A percentile compares a stretch with the other conserved stretches of the same genome.
phyloP scores from a whole-genome alignment of 2,888 invertebrate species.

The Heteromyza rotundicornis region DNA sequence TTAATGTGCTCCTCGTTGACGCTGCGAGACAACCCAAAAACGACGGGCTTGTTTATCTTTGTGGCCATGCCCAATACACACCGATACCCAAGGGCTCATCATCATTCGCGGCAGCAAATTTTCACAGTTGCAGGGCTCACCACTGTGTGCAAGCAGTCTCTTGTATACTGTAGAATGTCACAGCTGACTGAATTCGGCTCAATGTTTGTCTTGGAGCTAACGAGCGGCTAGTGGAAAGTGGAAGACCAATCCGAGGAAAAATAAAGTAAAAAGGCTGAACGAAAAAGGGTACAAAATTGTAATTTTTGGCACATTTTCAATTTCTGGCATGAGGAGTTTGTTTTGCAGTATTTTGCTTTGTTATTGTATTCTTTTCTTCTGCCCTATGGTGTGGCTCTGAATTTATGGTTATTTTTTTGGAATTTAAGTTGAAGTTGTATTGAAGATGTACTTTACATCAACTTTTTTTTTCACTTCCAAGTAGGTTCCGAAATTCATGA shows the following conservation, averaged over 20 bases:
- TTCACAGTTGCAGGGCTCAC: no score
- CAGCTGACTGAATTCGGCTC: not conserved
- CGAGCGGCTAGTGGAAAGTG: not conserved
- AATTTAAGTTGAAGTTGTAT: no score
- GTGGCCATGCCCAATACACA: not conserved
- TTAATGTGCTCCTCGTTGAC: not conserved
- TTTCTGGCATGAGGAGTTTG: no score
- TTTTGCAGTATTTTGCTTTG: no score
- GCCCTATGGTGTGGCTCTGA: no score
- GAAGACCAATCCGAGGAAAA: not conserved
- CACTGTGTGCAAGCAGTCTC: no score
- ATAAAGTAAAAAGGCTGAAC: not conserved
- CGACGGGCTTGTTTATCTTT: not conserved
- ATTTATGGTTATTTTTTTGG: no score
- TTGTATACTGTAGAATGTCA: not conserved
- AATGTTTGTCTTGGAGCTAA: not conserved
- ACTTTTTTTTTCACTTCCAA: no score
- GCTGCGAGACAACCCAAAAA: not conserved
- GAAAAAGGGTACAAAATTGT: not conserved
- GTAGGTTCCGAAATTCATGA: no score
- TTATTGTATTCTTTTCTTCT: no score
- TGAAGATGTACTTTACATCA: no score
- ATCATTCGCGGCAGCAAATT: not conserved
- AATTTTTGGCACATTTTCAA: conserved; percentile 2
- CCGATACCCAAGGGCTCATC: no score